These are phyloP conservation scores for Prietella phreatophila DNA, from an alignment of 2,113 vertebrate species.

Conservation along the genomic window DNA sequence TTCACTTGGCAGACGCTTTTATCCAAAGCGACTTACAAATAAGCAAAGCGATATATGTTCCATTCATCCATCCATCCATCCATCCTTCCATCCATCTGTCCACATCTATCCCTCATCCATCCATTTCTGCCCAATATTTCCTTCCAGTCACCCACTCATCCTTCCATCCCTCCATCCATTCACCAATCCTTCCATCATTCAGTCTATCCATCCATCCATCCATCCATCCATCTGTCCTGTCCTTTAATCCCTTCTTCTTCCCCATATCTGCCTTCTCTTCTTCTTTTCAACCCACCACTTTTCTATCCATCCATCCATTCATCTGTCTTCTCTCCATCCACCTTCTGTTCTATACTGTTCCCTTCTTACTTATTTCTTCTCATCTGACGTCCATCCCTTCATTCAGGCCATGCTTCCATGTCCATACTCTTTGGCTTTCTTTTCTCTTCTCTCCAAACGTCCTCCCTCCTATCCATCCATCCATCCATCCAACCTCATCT, in stretches of 20 bases:
- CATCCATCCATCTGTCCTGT: not conserved
- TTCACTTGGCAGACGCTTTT: too few relatives aligned
- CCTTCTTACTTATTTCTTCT: not conserved
- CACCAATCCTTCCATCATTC: too few relatives aligned
- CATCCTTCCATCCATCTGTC: not conserved
- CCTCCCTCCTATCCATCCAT: too few relatives aligned
- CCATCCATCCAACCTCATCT: not conserved
- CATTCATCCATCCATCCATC: not conserved
- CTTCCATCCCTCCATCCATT: too few relatives aligned
- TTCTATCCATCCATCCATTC: not conserved
- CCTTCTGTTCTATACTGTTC: not conserved
- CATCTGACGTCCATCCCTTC: not conserved
- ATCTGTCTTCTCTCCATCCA: too few relatives aligned
- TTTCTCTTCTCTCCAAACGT: not conserved
- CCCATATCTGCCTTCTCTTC: too few relatives aligned
- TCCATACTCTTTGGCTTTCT: not conserved
- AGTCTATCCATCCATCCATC: not conserved
- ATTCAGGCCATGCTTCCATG: not conserved
- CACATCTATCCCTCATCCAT: too few relatives aligned
- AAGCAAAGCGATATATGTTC: too few relatives aligned
- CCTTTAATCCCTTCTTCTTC: too few relatives aligned
- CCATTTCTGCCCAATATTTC: too few relatives aligned
- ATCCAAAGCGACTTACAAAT: too few relatives aligned
- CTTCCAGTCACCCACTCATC: too few relatives aligned
- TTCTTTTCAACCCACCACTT: not conserved